Base-by-base conservation (phyloP, 2,113 vertebrate species). In the Vidua chalybeata region DNA sequence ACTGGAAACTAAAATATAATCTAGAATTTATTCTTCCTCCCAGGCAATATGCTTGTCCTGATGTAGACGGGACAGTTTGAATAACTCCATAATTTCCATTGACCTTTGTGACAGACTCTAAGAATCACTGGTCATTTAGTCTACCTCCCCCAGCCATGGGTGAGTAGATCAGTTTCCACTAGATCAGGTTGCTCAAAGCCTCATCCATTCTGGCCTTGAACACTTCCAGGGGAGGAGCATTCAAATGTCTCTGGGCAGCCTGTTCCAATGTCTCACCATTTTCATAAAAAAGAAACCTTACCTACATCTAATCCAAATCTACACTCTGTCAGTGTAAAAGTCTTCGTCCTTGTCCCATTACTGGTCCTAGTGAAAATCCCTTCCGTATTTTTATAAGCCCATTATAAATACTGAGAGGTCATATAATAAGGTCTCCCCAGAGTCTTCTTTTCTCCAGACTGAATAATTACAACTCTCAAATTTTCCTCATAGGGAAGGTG, bases 101-200 rank as follows among this genome's bases (percentile, higher is more conserved):
- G 62, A 43, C 12, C 2, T 46, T 24, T 30, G 16, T 52, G 61
- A 67, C 1, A 41, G 39, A 74, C 22, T 39, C 45, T 58, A 19
- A 37, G 61, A 59, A 67, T 17, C 28, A n/a, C 10, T 21, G 31
- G 41, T 56, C 33, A 51, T 9, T 33, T 35, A 51, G 4, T 31
- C 8, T 13, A 19, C 3, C 1, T 48, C 9, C 12, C 9, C 11
- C 2, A 21, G 0, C 5, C 33, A 30, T 8, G 16, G 8, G 11
- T n/a, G 58, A 23, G 10, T 52, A 35, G 13, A 45, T 6, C 21
- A n/a, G 23, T 9, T 74, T 74, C 45, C 31, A 37, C 28, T 26
- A 15, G 31, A 54, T 11, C 14, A 67, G 10, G 17, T 17, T 66
- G 26, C 11, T 67, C 52, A 46, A 64, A 69, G 22, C 4, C 14